Conservation (phyloP, 2,113 vertebrate genomes). For the Nothobranchius kuhntae region DNA sequence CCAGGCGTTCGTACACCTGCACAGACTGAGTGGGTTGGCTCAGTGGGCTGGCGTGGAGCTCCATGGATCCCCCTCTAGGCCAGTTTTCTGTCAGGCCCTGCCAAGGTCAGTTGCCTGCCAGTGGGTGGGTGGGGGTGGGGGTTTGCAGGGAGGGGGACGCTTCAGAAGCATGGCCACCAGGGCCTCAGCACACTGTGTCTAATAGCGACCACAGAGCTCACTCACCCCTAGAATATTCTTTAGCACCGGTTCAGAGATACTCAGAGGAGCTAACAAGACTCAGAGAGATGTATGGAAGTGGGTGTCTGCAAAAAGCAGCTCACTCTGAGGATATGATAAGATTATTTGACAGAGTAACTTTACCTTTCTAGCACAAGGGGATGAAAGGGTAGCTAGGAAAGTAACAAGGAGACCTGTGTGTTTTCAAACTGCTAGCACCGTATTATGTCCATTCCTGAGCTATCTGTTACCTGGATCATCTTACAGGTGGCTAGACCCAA, state of each 20-base stretch:
- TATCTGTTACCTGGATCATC: constrained; percentile 68
- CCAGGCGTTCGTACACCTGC: constrained; percentile 69
- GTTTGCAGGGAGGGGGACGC: constrained; percentile 43
- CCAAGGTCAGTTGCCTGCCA: constrained; percentile 78
- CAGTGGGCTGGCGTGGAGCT: constrained; percentile 74
- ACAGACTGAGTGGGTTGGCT: constrained; percentile 69
- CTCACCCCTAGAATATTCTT: constrained; percentile 49
- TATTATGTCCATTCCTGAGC: constrained; percentile 62
- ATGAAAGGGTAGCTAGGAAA: constrained; percentile 63
- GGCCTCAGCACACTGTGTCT: constrained; percentile 78
- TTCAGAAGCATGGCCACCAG: constrained; percentile 75
- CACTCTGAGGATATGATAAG: constrained; percentile 31
- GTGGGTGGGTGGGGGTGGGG: constrained; percentile 36
- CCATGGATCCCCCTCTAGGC: constrained; percentile 73
- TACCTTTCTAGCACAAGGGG: constrained; percentile 34
- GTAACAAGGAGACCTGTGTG: constrained; percentile 60
- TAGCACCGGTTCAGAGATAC: constrained; percentile 37
- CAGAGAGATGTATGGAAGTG: not conserved
- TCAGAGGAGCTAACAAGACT: not conserved
- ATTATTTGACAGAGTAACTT: constrained; percentile 47
- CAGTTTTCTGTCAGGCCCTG: constrained; percentile 75
- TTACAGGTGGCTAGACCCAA: constrained; percentile 46
- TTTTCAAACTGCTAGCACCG: constrained; percentile 49
- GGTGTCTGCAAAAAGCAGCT: constrained; percentile 1
- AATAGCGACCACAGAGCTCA: constrained; percentile 81